Percentiles rank a stretch among this genome's conserved stretches.
phyloP scores from a whole-genome alignment of 2,113 vertebrate genomes.

The Pomatorhinus ruficollis region DNA sequence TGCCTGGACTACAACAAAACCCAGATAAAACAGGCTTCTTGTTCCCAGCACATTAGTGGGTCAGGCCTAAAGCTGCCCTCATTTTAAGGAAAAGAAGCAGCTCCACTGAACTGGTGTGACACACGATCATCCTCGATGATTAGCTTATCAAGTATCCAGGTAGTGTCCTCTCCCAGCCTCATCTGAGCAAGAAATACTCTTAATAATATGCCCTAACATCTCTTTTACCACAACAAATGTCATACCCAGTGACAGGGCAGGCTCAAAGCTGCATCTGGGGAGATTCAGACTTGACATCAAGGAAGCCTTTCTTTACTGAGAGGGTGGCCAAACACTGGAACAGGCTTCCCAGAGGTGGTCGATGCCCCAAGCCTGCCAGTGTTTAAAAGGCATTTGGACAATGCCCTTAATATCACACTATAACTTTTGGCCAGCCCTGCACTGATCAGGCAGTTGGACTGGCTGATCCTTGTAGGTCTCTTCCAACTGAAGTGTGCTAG shows the following conservation, averaged over 20 bases:
- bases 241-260: not conserved
- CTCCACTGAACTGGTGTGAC: not conserved
- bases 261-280: not conserved
- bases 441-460: not conserved
- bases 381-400: not conserved
- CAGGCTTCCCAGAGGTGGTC: not conserved
- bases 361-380: not conserved
- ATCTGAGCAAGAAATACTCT: not conserved
- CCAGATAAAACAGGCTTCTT: not conserved
- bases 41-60: not conserved
- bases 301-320: not conserved
- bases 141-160: not conserved
- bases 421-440: not conserved
- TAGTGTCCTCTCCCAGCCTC: not conserved
- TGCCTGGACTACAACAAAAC: not conserved
- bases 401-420: not conserved
- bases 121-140: fast-evolving
- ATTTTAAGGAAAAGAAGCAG: not conserved
- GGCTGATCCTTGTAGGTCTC: not conserved
- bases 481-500: not conserved
- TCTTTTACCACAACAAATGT: not conserved
- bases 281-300: not conserved
- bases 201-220: not conserved
- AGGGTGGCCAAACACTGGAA: not conserved
- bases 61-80: not conserved